Conservation (phyloP, 30 jellyfish, hydroid and myxozoan species). For the Pelagia noctiluca region DNA sequence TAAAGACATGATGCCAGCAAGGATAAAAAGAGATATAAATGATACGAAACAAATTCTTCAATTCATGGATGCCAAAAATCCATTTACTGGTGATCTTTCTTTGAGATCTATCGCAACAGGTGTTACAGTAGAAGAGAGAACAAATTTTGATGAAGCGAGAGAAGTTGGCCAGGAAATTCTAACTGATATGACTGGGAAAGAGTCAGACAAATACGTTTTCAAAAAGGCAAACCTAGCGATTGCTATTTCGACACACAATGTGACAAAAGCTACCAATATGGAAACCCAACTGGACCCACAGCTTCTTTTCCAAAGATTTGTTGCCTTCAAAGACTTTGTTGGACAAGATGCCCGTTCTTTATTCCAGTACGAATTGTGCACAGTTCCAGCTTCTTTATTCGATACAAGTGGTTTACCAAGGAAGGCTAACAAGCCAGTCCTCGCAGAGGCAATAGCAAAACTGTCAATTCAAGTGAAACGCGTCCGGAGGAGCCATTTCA, state of each 20-base stretch:
- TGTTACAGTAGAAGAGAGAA: constrained; percentile 15
- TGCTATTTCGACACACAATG: background rate
- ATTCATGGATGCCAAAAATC: constrained; percentile 43
- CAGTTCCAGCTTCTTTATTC: constrained; percentile 57
- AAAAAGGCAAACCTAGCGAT: constrained; percentile 13
- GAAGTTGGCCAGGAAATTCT: constrained; percentile 49
- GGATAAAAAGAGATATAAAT: constrained; percentile 35
- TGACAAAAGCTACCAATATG: constrained; percentile 33
- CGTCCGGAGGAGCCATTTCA: constrained; percentile 36
- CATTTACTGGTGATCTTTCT: constrained; percentile 10
- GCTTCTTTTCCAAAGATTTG: constrained; percentile 64
- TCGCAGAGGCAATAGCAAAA: constrained; percentile 22
- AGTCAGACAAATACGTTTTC: constrained; percentile 16
- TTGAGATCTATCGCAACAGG: constrained; percentile 14
- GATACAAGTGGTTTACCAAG: constrained; percentile 27
- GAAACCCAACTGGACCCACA: constrained; percentile 53
- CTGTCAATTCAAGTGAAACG: constrained; percentile 18
- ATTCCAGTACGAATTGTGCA: constrained; percentile 45
- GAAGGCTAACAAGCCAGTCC: constrained; percentile 53
- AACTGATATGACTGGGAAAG: constrained; percentile 21
- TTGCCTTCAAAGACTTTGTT: constrained; percentile 32
- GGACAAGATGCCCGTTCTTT: constrained; percentile 24
- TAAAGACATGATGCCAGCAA: constrained; percentile 40
- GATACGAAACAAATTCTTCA: constrained; percentile 34
- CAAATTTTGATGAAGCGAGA: constrained; percentile 25